Conservation (phyloP, 2,797 vertebrate species). For the Heteromormyrus szaboi region DNA sequence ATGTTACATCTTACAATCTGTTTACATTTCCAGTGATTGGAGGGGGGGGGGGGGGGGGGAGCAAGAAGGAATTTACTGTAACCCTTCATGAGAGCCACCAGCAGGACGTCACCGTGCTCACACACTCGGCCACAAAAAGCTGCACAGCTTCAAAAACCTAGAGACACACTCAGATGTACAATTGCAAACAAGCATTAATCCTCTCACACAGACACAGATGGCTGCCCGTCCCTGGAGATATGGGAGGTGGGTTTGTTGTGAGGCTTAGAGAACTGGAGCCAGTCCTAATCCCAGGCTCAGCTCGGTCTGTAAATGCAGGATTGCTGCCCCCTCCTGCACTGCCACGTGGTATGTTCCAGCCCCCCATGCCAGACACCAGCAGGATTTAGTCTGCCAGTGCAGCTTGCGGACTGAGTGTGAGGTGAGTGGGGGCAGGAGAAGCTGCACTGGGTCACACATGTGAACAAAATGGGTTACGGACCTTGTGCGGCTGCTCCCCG, state of each 20-base stretch:
- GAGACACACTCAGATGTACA: background rate
- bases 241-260: conserved; percentile 19
- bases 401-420: background rate
- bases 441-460: background rate
- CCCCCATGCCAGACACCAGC: conserved; percentile 61
- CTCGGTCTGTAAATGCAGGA: conserved; percentile 19
- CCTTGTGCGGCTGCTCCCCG: background rate
- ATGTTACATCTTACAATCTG: background rate
- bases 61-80: background rate
- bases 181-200: background rate
- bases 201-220: background rate
- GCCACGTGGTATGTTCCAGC: conserved; percentile 61
- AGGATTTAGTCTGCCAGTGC: conserved; percentile 27
- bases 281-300: conserved; percentile 10
- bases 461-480: background rate
- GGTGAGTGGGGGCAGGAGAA: background rate
- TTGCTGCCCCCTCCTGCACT: conserved; percentile 34
- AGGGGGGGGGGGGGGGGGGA: no score
- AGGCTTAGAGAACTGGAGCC: conserved; percentile 18
- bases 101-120: background rate
- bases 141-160: background rate
- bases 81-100: background rate
- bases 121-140: background rate
- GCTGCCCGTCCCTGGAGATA: background rate
- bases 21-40: background rate